Evolutionary conservation across 1,140 invertebrate genomes (phyloP), one percentile per base, ranked within the genome.

Genomic region (Mactra quadrangularis): DNA sequence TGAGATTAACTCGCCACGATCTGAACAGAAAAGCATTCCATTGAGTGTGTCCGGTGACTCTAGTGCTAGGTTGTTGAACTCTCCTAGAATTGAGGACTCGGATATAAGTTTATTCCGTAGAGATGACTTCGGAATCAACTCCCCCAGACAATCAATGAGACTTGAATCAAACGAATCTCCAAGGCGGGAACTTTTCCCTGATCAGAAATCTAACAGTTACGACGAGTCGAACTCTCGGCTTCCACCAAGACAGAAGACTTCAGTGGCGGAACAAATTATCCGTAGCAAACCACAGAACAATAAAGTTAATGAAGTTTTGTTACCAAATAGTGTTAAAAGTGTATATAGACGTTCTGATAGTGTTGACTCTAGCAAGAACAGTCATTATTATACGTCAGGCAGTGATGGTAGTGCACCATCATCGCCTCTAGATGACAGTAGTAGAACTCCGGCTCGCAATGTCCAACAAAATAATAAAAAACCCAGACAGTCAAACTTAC

Each of bases 351-450:
- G 76, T 31, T 81, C 77, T 60, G 77, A 71, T 60, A 81, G 53
- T 68, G 64, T 59, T 0, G 77, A 81, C 47, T 81, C 77, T 17
- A 59, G 60, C 25, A 78, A 78, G 45, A 78, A 81, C 38, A 81
- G 62, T 22, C 64, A 81, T 22, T 68, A 45, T 7, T 71, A 57
- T n/a, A 71, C 77, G 9, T 81, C 77, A 11, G 50, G 77, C 25
- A 71, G 77, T 81, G 77, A 81, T 52, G 50, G 50, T 4, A 72
- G 70, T 57, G 53, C 64, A 19, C 77, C 77, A 27, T 27, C 77
- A 4, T 81, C 77, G 19, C 77, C 77, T 7, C 52, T 70, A 27
- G 66, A 60, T 71, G 41, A 70, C 1, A 38, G 47, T 47, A 57
- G 55, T 45, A 3, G 25, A 41, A 66, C 3, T 15, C 7, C 62